These are phyloP conservation scores for Dynastes hyllus DNA, from an alignment of 2,888 invertebrate genomes.

Conservation along the genomic window DNA sequence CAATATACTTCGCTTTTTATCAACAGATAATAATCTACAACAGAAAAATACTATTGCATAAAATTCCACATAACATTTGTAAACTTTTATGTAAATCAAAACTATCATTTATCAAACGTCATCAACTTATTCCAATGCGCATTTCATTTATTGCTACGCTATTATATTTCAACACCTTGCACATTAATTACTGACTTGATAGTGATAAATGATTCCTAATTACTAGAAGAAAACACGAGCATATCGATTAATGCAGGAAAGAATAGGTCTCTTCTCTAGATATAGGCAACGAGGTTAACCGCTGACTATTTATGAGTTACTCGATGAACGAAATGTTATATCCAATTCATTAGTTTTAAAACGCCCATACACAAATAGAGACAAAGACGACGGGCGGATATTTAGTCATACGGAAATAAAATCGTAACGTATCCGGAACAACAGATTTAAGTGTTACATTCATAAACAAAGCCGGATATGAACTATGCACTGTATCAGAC, in stretches of 20 bases:
- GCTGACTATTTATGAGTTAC: neutral
- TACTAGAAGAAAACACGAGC: slow-evolving; percentile 4
- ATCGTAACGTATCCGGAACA: slow-evolving; percentile 57
- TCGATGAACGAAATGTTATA: neutral
- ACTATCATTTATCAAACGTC: slow-evolving; percentile 7
- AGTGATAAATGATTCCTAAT: slow-evolving; percentile 10
- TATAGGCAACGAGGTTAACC: slow-evolving; percentile 14
- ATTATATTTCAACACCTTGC: slow-evolving; percentile 13
- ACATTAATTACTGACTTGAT: slow-evolving; percentile 3
- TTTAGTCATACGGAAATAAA: slow-evolving; percentile 40
- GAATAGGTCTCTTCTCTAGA: neutral
- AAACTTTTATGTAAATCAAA: neutral
- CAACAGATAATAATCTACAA: too few relatives aligned
- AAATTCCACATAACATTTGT: too few relatives aligned
- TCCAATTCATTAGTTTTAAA: neutral
- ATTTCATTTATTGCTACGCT: neutral
- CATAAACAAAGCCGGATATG: slow-evolving; percentile 37
- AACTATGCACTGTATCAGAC: slow-evolving; percentile 38
- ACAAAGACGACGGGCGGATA: slow-evolving; percentile 11
- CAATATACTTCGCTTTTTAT: too few relatives aligned
- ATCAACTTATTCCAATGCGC: neutral
- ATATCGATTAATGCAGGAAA: neutral
- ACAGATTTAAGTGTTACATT: slow-evolving; percentile 55
- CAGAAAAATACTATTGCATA: too few relatives aligned
- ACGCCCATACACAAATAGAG: neutral